Evolutionary conservation across 2,888 invertebrate genomes (phyloP).

Genomic region (Archips crataeganus): DNA sequence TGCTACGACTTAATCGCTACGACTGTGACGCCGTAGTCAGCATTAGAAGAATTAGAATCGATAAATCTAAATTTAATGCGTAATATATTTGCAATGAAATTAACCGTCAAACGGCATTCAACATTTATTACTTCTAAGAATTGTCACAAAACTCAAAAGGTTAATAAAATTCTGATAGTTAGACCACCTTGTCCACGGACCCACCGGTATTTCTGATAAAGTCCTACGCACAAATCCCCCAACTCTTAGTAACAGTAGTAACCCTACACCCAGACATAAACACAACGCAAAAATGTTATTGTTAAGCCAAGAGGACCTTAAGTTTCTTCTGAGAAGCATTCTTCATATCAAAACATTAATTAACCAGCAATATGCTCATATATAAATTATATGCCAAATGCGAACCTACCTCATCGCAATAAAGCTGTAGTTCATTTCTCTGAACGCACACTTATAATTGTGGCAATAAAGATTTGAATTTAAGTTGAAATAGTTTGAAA

Average conservation of each 20-base stretch:
- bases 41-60: neutral
- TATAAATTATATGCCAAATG: constrained; percentile 22
- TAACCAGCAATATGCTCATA: constrained; percentile 44
- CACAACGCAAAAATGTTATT: constrained; percentile 76
- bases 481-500: constrained; percentile 72
- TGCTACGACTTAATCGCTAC: constrained; percentile 11
- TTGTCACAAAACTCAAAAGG: constrained; percentile 1
- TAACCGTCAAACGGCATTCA: neutral
- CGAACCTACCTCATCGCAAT: constrained; percentile 19
- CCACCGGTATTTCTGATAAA: constrained; percentile 60
- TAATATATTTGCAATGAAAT: neutral
- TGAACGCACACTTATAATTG: constrained; percentile 47
- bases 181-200: constrained; percentile 60
- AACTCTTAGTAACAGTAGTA: constrained; percentile 63
- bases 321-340: constrained; percentile 69
- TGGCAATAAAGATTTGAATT: constrained; percentile 69
- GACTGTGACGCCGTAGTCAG: constrained; percentile 20
- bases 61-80: constrained; percentile 1
- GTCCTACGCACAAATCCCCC: constrained; percentile 78
- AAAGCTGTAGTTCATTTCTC: constrained; percentile 22
- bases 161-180: neutral
- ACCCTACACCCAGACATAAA: constrained; percentile 69
- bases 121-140: neutral
- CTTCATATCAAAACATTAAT: constrained; percentile 64
- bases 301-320: constrained; percentile 65